phyloP scores from a whole-genome alignment of 2,797 vertebrate genomes.

The Galagoides demidoff region DNA sequence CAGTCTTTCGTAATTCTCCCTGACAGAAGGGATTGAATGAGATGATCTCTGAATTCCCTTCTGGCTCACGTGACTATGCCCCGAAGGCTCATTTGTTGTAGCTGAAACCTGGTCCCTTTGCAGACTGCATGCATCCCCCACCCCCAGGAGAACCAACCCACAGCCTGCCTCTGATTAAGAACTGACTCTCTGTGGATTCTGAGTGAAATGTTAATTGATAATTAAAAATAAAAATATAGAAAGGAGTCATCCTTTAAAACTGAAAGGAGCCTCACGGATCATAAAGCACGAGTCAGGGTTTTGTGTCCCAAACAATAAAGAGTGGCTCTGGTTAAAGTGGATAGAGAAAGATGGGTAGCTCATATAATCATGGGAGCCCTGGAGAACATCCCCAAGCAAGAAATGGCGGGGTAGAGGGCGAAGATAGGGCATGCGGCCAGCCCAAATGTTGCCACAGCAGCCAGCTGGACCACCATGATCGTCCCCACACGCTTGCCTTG shows the following conservation, averaged over 20 bases:
- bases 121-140: background rate
- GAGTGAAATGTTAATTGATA: background rate
- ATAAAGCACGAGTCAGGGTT: background rate
- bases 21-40: background rate
- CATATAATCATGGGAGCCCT: background rate
- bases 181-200: background rate
- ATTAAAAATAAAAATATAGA: background rate
- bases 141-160: background rate
- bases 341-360: background rate
- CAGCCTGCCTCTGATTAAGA: background rate
- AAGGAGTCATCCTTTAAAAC: background rate
- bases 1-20: background rate
- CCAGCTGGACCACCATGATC: background rate
- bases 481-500: background rate
- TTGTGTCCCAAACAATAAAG: background rate
- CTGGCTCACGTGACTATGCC: background rate
- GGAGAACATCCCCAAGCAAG: background rate
- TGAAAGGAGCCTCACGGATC: background rate
- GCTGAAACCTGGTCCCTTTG: background rate
- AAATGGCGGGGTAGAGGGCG: background rate
- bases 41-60: background rate
- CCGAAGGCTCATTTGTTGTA: background rate
- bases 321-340: background rate
- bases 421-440: rapidly evolving
- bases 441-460: background rate